Evolutionary conservation across 2,113 vertebrate species (phyloP).

Genomic region (Petrocephalus microphthalmus): DNA sequence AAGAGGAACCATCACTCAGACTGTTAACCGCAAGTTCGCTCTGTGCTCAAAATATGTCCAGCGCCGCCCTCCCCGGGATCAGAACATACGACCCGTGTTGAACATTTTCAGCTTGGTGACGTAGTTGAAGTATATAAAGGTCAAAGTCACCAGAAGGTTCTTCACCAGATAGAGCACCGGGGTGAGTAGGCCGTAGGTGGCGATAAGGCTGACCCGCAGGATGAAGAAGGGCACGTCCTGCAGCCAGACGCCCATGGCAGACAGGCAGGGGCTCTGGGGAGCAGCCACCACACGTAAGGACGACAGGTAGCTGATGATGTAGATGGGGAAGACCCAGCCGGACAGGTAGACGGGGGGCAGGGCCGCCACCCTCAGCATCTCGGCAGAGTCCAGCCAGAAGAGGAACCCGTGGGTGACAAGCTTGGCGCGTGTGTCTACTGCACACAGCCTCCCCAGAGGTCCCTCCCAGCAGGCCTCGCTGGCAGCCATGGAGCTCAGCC

Average conservation of each 20-base stretch:
- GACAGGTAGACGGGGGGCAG: constrained; percentile 49
- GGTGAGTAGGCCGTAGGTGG: constrained; percentile 56
- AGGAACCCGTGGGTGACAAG: constrained; percentile 59
- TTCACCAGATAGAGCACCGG: constrained; percentile 66
- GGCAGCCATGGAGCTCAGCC: not conserved
- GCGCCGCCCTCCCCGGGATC: constrained; percentile 17
- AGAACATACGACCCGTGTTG: constrained; percentile 53
- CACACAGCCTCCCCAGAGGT: constrained; percentile 42
- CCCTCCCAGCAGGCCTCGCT: constrained; percentile 48
- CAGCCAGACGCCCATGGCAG: constrained; percentile 49
- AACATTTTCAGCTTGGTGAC: constrained; percentile 57
- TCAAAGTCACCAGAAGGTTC: constrained; percentile 58
- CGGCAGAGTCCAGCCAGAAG: constrained; percentile 70
- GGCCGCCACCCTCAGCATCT: constrained; percentile 65
- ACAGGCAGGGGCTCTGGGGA: constrained; percentile 54
- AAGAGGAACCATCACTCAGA: not conserved
- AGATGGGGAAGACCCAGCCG: constrained; percentile 65
- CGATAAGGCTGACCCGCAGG: constrained; percentile 58
- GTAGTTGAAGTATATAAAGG: constrained; percentile 67
- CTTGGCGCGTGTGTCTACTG: constrained; percentile 52
- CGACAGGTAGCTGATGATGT: constrained; percentile 64
- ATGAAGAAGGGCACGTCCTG: constrained; percentile 72
- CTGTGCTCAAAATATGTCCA: not conserved
- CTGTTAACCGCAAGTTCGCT: not conserved
- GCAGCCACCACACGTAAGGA: constrained; percentile 52